A percentile compares a stretch with the other conserved stretches of the same genome.
Evolutionary conservation across 2,113 vertebrate species (phyloP).

Genomic region (Meriones unguiculatus): DNA sequence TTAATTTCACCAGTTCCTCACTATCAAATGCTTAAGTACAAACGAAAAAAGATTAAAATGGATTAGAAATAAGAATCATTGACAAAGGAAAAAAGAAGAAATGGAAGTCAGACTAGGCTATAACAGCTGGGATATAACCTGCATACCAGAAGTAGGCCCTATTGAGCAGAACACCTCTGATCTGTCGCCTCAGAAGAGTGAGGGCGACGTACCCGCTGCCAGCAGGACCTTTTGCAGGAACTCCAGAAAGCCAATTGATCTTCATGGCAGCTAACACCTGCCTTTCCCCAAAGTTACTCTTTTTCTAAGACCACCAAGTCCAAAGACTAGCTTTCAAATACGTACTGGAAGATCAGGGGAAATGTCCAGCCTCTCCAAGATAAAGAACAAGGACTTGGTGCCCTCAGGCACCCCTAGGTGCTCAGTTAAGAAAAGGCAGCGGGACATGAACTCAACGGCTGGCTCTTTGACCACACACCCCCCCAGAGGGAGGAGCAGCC

Average conservation of each 20-base stretch:
- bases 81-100: background rate
- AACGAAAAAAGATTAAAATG: background rate
- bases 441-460: too few relatives aligned
- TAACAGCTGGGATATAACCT: background rate
- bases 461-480: too few relatives aligned
- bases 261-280: background rate
- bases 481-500: too few relatives aligned
- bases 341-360: background rate
- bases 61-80: background rate
- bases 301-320: background rate
- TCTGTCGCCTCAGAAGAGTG: background rate
- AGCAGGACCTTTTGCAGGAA: background rate
- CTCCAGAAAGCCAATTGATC: background rate
- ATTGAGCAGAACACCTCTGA: background rate
- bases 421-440: background rate
- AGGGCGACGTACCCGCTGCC: accelerated
- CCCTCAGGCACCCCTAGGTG: accelerated
- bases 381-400: background rate
- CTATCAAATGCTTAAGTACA: background rate
- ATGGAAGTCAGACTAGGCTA: background rate
- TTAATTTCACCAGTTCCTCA: background rate
- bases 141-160: background rate
- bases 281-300: background rate
- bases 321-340: background rate
- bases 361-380: background rate